Percentiles rank a stretch among this genome's conserved stretches.
phyloP scores from a whole-genome alignment of 2,888 invertebrate genomes.

The Pterostichus madidus region DNA sequence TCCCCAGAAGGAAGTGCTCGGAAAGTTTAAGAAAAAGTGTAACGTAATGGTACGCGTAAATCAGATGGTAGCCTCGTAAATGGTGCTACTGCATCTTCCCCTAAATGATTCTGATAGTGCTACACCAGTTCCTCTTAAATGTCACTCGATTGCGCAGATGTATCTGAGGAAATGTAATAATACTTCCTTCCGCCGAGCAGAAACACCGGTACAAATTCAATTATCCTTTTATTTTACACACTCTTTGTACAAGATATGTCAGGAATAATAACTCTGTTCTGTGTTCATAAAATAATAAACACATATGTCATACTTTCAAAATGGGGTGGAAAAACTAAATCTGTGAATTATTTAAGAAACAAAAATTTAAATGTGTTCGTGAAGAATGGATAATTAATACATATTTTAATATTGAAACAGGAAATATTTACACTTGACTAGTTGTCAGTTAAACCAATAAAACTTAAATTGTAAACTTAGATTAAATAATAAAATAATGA shows the following conservation, averaged over 20 bases:
- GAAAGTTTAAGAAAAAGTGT: constrained; percentile 55
- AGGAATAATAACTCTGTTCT: no score
- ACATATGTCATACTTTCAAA: no score
- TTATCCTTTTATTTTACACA: neutral
- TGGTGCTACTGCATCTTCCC: constrained; percentile 39
- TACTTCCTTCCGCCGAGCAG: neutral
- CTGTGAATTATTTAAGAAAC: no score
- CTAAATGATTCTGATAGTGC: constrained; percentile 46
- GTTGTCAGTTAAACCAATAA: no score
- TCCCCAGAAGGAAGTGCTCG: constrained; percentile 52
- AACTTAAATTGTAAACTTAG: no score
- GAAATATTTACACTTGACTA: no score
- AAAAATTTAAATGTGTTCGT: no score
- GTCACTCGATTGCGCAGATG: constrained; percentile 40
- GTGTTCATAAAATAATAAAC: no score
- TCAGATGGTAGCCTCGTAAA: constrained; percentile 51
- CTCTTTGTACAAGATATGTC: neutral
- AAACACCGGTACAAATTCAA: constrained; percentile 14
- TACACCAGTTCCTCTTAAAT: constrained; percentile 32
- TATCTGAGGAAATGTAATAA: constrained; percentile 25
- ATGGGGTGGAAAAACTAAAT: no score
- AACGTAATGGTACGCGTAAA: constrained; percentile 63
- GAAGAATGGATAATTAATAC: no score
- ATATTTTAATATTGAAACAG: no score
- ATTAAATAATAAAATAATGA: no score